These are phyloP conservation scores for Epirrita christyi DNA, from an alignment of 2,888 invertebrate species.

Conservation along the genomic window DNA sequence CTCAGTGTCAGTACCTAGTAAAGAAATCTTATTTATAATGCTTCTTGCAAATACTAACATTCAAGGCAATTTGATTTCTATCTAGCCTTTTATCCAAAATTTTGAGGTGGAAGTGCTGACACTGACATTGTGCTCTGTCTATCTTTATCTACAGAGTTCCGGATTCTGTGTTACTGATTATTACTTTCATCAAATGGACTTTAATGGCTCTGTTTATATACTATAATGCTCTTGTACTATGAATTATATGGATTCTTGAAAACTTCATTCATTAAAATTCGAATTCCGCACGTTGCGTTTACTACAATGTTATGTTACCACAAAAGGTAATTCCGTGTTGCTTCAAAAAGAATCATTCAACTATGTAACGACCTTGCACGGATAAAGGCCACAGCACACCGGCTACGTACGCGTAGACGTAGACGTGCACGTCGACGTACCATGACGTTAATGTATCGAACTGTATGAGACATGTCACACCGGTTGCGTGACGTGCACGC, in stretches of 20 bases:
- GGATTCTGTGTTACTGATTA: too few relatives aligned
- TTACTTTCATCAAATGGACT: too few relatives aligned
- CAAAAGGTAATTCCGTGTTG: conserved; percentile 11
- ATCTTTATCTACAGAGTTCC: not conserved
- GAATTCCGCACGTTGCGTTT: not conserved
- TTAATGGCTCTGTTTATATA: too few relatives aligned
- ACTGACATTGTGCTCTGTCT: not conserved
- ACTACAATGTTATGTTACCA: not conserved
- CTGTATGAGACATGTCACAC: too few relatives aligned
- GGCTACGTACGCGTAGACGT: too few relatives aligned
- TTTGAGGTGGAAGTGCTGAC: not conserved
- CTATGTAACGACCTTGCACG: conserved; percentile 26
- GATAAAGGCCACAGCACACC: too few relatives aligned
- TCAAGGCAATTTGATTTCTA: not conserved
- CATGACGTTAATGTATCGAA: too few relatives aligned
- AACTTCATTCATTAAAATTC: not conserved
- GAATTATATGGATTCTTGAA: too few relatives aligned
- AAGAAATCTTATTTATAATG: not conserved
- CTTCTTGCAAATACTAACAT: not conserved
- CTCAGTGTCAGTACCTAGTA: too few relatives aligned
- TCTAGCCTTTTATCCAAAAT: not conserved
- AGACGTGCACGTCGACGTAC: too few relatives aligned
- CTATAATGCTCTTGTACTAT: too few relatives aligned
- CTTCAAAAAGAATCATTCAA: conserved; percentile 30
- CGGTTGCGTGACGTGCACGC: too few relatives aligned